Evolutionary conservation across 2,113 vertebrate species (phyloP).

Genomic region (Vidua chalybeata): DNA sequence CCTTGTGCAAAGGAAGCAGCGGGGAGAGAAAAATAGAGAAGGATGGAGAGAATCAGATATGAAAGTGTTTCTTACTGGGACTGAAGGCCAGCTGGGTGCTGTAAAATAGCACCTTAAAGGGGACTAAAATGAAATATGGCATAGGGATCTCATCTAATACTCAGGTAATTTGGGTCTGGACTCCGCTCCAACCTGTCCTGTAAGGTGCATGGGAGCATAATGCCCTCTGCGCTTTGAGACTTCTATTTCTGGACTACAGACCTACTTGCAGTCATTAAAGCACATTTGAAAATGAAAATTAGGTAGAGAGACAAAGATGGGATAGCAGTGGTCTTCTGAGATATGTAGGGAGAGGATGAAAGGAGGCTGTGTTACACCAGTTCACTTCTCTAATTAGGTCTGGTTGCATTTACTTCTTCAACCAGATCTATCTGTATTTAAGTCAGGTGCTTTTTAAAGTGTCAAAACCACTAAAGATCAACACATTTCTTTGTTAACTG

Average conservation of each 20-base stretch:
- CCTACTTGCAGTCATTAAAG: slow-evolving; percentile 37
- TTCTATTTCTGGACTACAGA: slow-evolving; percentile 31
- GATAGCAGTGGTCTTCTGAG: slow-evolving; percentile 7
- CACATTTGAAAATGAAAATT: slow-evolving; percentile 33
- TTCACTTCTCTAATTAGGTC: not conserved
- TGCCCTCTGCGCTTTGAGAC: not conserved
- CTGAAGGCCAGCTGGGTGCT: not conserved
- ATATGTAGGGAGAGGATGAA: not conserved
- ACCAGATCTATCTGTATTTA: not conserved
- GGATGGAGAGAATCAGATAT: not conserved
- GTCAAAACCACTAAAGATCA: not conserved
- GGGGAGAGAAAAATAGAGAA: not conserved
- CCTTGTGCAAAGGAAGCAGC: not conserved
- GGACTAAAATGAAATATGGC: not conserved
- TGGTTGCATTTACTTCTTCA: not conserved
- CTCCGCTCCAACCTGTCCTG: not conserved
- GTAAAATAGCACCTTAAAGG: not conserved
- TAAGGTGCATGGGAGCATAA: slow-evolving; percentile 1
- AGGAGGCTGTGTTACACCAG: not conserved
- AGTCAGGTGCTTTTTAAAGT: not conserved
- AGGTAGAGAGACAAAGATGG: not conserved
- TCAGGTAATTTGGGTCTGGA: not conserved
- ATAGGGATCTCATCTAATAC: not conserved
- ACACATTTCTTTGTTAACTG: not conserved
- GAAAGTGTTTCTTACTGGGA: not conserved